A percentile compares a stretch with the other conserved stretches of the same genome.
Conservation (phyloP, 37 sponge, comb jelly and placozoan species). For the Ianthella basta region DNA sequence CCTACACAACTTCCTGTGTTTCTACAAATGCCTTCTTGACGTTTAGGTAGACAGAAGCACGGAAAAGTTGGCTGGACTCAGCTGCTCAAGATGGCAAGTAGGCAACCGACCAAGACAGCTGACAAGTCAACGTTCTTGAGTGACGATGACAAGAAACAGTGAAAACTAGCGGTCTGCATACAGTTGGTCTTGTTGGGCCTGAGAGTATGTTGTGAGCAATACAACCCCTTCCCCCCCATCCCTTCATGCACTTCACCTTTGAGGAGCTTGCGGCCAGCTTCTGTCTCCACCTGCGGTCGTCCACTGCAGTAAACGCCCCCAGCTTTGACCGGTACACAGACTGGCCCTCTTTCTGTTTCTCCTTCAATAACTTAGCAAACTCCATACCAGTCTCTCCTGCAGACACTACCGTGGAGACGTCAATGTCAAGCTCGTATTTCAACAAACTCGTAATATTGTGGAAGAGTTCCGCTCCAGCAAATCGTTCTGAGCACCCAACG, state of each 20-base stretch:
- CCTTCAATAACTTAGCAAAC: background rate
- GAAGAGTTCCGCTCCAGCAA: constrained; percentile 56
- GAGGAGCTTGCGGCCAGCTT: background rate
- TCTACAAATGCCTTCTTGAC: too few relatives aligned
- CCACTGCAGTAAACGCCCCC: constrained; percentile 15
- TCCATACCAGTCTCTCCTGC: background rate
- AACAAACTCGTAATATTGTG: background rate
- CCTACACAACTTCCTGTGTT: too few relatives aligned
- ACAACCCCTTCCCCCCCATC: too few relatives aligned
- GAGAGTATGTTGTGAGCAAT: too few relatives aligned
- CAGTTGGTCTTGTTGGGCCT: too few relatives aligned
- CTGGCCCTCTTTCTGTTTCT: background rate
- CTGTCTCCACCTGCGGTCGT: constrained; percentile 6
- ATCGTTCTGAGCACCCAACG: constrained; percentile 37
- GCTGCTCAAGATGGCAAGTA: too few relatives aligned
- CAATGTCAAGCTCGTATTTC: background rate
- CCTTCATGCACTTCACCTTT: background rate
- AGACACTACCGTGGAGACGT: background rate
- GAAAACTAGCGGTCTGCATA: too few relatives aligned
- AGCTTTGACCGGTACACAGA: background rate
- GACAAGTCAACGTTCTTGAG: too few relatives aligned
- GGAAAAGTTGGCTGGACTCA: too few relatives aligned
- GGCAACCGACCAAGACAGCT: too few relatives aligned
- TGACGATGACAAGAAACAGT: too few relatives aligned
- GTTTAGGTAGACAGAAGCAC: too few relatives aligned